These are phyloP conservation scores for Eretmochelys imbricata DNA, from an alignment of 2,113 vertebrate genomes.

Conservation along the genomic window DNA sequence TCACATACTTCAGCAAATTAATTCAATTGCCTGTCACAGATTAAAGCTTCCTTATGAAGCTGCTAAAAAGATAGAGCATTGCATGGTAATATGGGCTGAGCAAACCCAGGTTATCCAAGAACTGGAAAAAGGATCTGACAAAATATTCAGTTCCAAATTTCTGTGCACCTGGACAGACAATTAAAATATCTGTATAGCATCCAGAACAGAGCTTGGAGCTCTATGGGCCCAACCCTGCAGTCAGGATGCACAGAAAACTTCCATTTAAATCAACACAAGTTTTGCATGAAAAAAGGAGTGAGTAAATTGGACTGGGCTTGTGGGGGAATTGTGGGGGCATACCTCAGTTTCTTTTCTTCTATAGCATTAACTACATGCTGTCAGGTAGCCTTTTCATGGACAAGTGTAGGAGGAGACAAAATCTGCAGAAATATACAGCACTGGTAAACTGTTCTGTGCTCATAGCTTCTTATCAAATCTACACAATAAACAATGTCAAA, in stretches of 20 bases:
- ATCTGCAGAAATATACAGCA: neutral
- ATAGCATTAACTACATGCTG: neutral
- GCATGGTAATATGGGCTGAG: constrained; percentile 52
- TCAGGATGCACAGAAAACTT: neutral
- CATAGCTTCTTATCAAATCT: neutral
- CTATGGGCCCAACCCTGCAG: neutral
- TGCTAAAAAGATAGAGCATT: constrained; percentile 64
- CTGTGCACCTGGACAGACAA: neutral
- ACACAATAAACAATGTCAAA: neutral
- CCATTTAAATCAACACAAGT: constrained; percentile 12
- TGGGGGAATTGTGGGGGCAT: neutral
- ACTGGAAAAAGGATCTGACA: neutral
- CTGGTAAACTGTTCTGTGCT: neutral
- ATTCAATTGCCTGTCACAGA: constrained; percentile 70
- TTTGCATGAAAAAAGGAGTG: constrained; percentile 9
- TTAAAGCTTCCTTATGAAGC: constrained; percentile 68
- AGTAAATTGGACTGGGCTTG: neutral
- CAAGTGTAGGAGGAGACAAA: neutral
- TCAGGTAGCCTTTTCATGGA: neutral
- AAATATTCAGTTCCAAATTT: constrained; percentile 37
- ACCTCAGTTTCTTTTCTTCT: neutral
- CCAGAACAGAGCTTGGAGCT: neutral
- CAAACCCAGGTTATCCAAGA: neutral
- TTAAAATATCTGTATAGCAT: constrained; percentile 37
- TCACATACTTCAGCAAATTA: constrained; percentile 70